A percentile compares a stretch with the other conserved stretches of the same genome.
Conservation (phyloP, 2,113 vertebrate genomes). For the Clarias gariepinus region DNA sequence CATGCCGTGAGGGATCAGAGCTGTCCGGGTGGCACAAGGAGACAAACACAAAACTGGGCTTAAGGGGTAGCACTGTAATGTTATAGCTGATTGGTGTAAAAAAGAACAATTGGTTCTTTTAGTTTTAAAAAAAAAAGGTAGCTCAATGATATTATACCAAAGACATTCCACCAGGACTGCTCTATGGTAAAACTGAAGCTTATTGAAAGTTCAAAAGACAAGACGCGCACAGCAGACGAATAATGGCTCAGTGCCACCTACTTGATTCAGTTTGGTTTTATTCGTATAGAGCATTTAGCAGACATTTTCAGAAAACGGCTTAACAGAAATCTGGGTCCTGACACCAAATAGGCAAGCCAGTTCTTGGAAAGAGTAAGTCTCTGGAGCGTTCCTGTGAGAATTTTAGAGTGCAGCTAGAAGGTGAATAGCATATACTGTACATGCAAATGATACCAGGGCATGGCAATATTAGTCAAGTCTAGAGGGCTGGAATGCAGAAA, state of each 20-base stretch:
- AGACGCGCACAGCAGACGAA: neutral
- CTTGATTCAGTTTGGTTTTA: conserved; percentile 12
- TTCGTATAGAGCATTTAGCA: neutral
- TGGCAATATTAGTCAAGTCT: neutral
- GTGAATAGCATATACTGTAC: neutral
- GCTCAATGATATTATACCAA: neutral
- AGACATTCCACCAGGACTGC: neutral
- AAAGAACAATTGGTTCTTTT: neutral
- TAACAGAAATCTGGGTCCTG: neutral
- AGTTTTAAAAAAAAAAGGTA: neutral
- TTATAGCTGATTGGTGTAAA: too few relatives aligned
- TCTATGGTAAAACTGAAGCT: neutral
- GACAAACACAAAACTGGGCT: too few relatives aligned
- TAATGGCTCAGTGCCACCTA: neutral
- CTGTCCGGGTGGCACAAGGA: too few relatives aligned
- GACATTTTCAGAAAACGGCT: conserved; percentile 4
- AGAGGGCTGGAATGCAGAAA: too few relatives aligned
- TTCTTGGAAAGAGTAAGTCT: neutral
- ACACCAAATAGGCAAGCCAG: neutral
- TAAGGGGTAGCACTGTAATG: too few relatives aligned
- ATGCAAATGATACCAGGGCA: neutral
- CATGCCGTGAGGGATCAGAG: too few relatives aligned
- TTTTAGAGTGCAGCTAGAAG: neutral
- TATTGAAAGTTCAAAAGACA: neutral
- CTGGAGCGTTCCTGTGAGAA: neutral